Percentiles rank a stretch among this genome's conserved stretches.
Evolutionary conservation across 2,113 vertebrate species (phyloP).

Genomic region (Pongo abelii): DNA sequence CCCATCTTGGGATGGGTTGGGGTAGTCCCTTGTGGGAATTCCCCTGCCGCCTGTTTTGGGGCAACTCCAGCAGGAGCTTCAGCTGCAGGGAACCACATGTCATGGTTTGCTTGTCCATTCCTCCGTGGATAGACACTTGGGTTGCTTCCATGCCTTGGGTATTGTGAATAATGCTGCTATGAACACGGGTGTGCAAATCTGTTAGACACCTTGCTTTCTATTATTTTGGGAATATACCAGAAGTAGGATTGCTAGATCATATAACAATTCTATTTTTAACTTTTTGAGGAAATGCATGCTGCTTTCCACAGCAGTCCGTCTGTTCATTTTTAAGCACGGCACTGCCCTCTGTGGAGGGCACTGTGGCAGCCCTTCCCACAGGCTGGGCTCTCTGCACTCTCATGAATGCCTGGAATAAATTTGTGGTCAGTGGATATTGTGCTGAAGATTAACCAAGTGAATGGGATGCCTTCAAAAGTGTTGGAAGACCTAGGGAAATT

Average conservation of each 20-base stretch:
- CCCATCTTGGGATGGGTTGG: background rate
- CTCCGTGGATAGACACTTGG: background rate
- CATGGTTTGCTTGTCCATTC: background rate
- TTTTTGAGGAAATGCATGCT: background rate
- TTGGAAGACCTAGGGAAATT: background rate
- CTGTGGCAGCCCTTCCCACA: no score
- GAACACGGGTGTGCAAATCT: background rate
- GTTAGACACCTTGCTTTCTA: background rate
- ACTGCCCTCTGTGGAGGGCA: background rate
- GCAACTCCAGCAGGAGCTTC: background rate
- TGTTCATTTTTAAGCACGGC: background rate
- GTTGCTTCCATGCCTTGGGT: background rate
- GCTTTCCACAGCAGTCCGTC: background rate
- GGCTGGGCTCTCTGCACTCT: background rate
- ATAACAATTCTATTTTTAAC: background rate
- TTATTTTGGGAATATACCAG: background rate
- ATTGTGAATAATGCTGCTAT: no score
- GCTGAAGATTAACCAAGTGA: background rate
- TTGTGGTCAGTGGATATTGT: background rate
- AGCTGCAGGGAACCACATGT: background rate
- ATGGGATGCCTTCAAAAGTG: background rate
- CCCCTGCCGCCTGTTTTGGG: background rate
- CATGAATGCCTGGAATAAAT: no score
- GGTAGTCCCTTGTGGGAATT: background rate
- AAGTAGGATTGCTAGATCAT: background rate